These are phyloP conservation scores for Hormiphora californensis DNA, from an alignment of 37 sponge, comb jelly and placozoan genomes.

Conservation along the genomic window DNA sequence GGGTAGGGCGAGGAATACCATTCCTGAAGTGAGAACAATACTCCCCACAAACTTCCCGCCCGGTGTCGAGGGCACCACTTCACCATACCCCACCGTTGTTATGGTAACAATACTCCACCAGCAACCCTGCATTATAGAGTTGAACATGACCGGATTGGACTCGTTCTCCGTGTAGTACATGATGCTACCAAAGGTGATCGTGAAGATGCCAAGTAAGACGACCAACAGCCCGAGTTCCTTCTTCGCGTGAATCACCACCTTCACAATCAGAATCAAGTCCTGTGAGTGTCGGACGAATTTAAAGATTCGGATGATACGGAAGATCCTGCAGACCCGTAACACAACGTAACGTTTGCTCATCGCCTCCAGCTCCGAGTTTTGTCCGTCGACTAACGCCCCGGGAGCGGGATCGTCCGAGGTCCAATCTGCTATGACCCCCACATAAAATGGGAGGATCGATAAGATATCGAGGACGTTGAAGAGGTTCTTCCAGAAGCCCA, in stretches of 20 bases:
- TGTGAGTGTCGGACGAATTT: conserved; percentile 53
- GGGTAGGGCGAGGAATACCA: conserved; percentile 51
- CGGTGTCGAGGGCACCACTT: conserved; percentile 34
- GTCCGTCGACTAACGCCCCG: background rate
- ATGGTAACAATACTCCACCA: conserved; percentile 55
- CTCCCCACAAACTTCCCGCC: conserved; percentile 52
- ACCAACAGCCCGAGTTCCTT: conserved; percentile 48
- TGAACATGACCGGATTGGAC: background rate
- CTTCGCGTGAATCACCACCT: conserved; percentile 50
- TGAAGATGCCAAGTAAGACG: conserved; percentile 46
- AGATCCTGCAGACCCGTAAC: conserved; percentile 33
- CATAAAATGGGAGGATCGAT: conserved; percentile 41
- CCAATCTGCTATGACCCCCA: conserved; percentile 21
- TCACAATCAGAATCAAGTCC: conserved; percentile 46
- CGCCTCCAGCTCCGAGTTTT: background rate
- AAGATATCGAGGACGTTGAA: conserved; percentile 41
- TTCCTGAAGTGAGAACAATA: conserved; percentile 1
- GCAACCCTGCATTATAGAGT: conserved; percentile 54
- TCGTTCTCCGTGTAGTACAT: conserved; percentile 51
- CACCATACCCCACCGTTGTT: conserved; percentile 37
- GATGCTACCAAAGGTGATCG: conserved; percentile 38
- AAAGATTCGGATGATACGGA: conserved; percentile 46
- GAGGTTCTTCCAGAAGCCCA: conserved; percentile 48
- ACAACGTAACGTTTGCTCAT: conserved; percentile 37
- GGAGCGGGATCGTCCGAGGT: background rate